Evolutionary conservation across 2,113 vertebrate genomes (phyloP).

Genomic region (Anarrhichthys ocellatus): DNA sequence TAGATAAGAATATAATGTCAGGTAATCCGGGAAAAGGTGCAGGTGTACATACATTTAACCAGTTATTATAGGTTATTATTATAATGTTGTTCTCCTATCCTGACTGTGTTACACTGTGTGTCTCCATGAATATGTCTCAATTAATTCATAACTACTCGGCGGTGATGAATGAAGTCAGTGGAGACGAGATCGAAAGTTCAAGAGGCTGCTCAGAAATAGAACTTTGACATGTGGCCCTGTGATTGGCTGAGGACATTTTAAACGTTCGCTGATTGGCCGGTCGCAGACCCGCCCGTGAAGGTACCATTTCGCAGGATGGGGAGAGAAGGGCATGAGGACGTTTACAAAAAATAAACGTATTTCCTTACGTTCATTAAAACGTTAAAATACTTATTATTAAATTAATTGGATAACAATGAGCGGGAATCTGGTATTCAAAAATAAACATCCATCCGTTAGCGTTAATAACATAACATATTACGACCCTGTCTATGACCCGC

Average conservation of each 20-base stretch:
- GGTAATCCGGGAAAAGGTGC: too few species aligned
- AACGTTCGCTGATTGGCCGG: slow-evolving; percentile 68
- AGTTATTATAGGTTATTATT: neutral
- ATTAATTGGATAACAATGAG: neutral
- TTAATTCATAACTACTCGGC: neutral
- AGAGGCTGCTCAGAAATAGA: neutral
- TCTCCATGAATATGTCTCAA: neutral
- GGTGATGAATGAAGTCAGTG: neutral
- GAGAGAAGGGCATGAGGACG: accelerated
- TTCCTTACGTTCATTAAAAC: neutral
- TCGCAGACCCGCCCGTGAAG: slow-evolving; percentile 48
- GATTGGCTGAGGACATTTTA: slow-evolving; percentile 63
- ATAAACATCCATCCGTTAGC: neutral
- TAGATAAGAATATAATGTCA: too few species aligned
- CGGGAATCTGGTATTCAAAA: neutral
- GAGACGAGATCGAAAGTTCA: neutral
- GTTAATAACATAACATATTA: neutral
- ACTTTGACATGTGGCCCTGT: neutral
- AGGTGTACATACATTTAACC: neutral
- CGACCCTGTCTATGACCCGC: neutral
- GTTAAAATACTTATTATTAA: neutral
- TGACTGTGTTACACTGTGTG: neutral
- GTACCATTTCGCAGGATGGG: slow-evolving; percentile 36
- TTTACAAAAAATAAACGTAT: too few species aligned
- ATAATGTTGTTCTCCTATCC: neutral